Evolutionary conservation across 2,797 vertebrate species (phyloP), one percentile per base, ranked within the genome.

Genomic region (Betta splendens): DNA sequence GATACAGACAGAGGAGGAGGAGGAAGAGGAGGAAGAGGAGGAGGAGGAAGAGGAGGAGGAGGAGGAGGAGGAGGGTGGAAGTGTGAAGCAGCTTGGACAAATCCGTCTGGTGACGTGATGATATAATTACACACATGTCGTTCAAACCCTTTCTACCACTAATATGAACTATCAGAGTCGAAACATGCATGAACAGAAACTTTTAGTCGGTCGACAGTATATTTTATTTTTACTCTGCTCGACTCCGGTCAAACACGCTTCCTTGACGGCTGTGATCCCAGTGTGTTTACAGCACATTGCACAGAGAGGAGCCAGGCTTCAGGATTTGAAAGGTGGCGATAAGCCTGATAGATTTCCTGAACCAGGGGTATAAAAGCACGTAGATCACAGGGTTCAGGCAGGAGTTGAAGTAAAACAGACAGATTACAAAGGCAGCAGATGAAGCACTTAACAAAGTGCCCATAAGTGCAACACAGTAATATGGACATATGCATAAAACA

Each of bases 401-500:
- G 5, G 55, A 60, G 29, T 60, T 61, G 2, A 49, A 54, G 21
- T 44, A 31, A 5, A 31, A 11, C 5, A 60, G 21, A 33, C 37
- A 55, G 12, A 68, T 4, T 9, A 29, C 22, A 45, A 37, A 5
- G 3, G 3, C 9, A 8, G 16, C 11, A 21, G 49, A 22, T 15
- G 32, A 32, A 1, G 21, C 12, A 7, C 11, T 47, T 2, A 55
- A 0, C 2, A 20, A 3, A 3, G 55, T 13, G 9, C 12, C 12
- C 4, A 15, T 8, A 10, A 79, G 37, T 15, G 42, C n/a, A 10
- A 47, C 38, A 9, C 50, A 39, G 22, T 63, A 59, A 69, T 68
- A 85, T 7, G 82, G 82, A 7, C 49, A 69, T 15, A 39, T 64
- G 11, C 39, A 51, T 1, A 63, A 4, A 5, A 85, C 43, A 59